Evolutionary conservation across 2,113 vertebrate species (phyloP), one percentile per base, ranked within the genome.

Genomic region (Eublepharis macularius): DNA sequence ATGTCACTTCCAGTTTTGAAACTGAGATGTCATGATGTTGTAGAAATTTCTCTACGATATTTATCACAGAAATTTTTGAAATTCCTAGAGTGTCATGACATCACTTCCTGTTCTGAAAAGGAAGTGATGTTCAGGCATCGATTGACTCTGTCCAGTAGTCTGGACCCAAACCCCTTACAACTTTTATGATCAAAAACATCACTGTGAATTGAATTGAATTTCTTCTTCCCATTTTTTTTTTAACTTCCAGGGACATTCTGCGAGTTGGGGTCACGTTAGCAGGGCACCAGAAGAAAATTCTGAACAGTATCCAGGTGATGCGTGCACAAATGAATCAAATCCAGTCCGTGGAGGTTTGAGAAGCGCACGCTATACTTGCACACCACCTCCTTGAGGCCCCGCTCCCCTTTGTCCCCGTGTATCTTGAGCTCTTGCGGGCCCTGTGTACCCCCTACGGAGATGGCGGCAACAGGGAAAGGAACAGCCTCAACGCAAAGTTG

Each of bases 251-350:
- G 95, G 98, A 99, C 95, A 99, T 99, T 94, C 95, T 98, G 57
- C 96, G 97, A 95, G 97, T 98, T 0, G 98, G 98, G 66, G 98
- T 99, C 89, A 98, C 96, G n/a, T 92, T 99, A 91, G 98, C 98
- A 2, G 98, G 98, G 76, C 98, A 99, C 95, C 98, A 99, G 97
- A 99, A 99, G 96, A 99, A 99, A 94, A 99, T 99, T 85, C 96
- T 98, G 86, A 99, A 99, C 96, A 99, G 98, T 86, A 97, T 99
- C 94, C 98, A 99, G 96, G 97, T 98, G 95, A 99, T 99, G 98
- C 97, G 98, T 90, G 98, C 98, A 87, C 98, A 99, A 94, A 98
- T 99, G 98, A 99, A 98, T 95, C 98, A 99, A 95, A 98, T 99
- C 87, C 98, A 98, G 89, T 99, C 98, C 36, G 98, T 99, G 95